phyloP scores from a whole-genome alignment of 2,113 vertebrate species.

The Nothoprocta pentlandii region DNA sequence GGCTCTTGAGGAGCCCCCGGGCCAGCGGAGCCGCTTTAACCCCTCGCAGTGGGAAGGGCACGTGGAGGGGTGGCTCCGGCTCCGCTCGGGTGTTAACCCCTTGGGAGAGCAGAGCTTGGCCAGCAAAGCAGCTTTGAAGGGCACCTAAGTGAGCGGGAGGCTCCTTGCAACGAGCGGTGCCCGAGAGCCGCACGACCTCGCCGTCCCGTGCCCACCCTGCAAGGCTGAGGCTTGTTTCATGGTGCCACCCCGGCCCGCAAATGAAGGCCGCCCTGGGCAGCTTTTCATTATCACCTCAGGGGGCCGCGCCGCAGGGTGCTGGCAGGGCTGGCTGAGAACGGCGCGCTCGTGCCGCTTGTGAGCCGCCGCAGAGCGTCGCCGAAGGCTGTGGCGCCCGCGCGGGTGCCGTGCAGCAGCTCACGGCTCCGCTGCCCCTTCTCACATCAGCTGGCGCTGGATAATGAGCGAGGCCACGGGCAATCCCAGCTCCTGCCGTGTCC shows the following conservation, averaged over 20 bases:
- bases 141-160: no score
- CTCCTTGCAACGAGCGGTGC: neutral
- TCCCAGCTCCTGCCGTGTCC: neutral
- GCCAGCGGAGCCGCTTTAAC: neutral
- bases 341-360: neutral
- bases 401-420: neutral
- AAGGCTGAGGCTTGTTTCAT: no score
- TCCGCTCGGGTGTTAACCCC: neutral
- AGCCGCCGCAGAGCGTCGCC: neutral
- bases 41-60: neutral
- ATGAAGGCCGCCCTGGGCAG: neutral
- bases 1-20: neutral
- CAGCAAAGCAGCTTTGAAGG: neutral
- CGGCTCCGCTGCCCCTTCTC: neutral
- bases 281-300: neutral
- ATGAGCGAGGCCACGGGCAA: neutral
- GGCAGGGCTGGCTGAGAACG: neutral
- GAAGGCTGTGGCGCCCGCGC: neutral
- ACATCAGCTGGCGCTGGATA: constrained; percentile 46
- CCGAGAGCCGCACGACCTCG: neutral
- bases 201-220: no score
- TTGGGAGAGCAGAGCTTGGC: neutral
- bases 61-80: neutral
- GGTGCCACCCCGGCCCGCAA: neutral
- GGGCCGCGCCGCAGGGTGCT: no score